phyloP scores from a whole-genome alignment of 2,888 invertebrate genomes.

The Caenorhabditis sinica region DNA sequence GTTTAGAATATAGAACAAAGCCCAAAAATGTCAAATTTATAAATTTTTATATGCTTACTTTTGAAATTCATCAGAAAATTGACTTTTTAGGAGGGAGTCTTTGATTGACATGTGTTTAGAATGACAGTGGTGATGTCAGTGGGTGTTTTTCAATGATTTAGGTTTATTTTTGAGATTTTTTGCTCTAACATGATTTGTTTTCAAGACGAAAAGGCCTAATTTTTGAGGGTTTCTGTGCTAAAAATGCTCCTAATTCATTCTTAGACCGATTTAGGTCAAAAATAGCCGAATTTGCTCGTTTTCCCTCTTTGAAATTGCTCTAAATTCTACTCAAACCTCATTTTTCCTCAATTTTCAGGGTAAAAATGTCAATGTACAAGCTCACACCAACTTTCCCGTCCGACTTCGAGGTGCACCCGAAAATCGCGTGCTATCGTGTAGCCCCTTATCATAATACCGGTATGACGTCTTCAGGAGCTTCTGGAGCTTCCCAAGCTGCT shows the following conservation, averaged over 20 bases:
- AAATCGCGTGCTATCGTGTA: constrained; percentile 37
- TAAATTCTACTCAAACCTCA: too few relatives aligned
- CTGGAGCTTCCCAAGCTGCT: background rate
- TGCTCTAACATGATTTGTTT: background rate
- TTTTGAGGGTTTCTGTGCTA: too few relatives aligned
- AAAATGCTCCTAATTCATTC: too few relatives aligned
- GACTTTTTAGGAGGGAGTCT: background rate
- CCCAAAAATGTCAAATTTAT: too few relatives aligned
- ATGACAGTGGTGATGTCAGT: too few relatives aligned
- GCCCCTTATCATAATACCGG: constrained; percentile 46
- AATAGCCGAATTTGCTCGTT: too few relatives aligned
- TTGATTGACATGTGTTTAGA: constrained; percentile 1
- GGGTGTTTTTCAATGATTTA: background rate
- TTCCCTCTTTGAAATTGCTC: too few relatives aligned
- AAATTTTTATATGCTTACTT: too few relatives aligned
- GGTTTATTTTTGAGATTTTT: background rate
- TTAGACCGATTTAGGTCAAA: too few relatives aligned
- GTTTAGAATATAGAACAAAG: too few relatives aligned
- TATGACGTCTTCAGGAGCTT: too few relatives aligned
- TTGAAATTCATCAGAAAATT: background rate
- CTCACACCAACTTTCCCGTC: constrained; percentile 47
- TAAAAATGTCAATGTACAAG: constrained; percentile 65
- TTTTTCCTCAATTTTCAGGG: constrained; percentile 38
- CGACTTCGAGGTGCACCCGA: constrained; percentile 53
- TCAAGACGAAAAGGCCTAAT: too few relatives aligned